Conservation (phyloP, 2,888 invertebrate species). For the Phortica magna region DNA sequence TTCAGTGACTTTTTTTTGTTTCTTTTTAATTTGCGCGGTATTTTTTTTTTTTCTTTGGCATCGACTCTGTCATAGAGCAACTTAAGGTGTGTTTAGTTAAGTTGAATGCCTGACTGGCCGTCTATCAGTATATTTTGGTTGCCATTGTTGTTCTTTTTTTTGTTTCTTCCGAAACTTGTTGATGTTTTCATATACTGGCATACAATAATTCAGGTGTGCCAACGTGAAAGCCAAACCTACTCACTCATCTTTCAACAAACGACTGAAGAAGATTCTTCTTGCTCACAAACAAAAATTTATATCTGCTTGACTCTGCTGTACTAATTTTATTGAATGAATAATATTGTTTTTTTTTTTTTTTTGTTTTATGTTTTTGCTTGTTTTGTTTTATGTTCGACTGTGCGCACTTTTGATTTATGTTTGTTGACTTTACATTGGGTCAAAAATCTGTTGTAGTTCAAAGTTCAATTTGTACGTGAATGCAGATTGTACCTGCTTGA, state of each 20-base stretch:
- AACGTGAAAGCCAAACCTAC: conserved; percentile 71
- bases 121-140: not conserved
- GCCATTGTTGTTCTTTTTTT: not conserved
- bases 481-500: not conserved
- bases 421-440: not conserved
- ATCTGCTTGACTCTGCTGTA: not conserved
- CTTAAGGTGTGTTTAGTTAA: conserved; percentile 12
- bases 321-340: conserved; percentile 13
- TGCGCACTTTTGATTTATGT: not conserved
- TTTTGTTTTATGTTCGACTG: not conserved
- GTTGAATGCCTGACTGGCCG: not conserved
- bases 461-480: not conserved
- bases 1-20: not conserved
- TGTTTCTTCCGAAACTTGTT: conserved; percentile 27
- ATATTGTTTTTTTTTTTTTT: not conserved
- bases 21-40: conserved; percentile 10
- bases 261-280: conserved; percentile 1
- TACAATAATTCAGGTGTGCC: conserved; percentile 63
- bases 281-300: not conserved
- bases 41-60: conserved; percentile 10
- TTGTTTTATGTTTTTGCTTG: not conserved
- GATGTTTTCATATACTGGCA: conserved; percentile 40
- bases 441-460: not conserved
- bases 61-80: conserved; percentile 3
- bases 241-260: conserved; percentile 8